Evolutionary conservation across 2,888 invertebrate genomes (phyloP).

Genomic region (Zonitis immaculata): DNA sequence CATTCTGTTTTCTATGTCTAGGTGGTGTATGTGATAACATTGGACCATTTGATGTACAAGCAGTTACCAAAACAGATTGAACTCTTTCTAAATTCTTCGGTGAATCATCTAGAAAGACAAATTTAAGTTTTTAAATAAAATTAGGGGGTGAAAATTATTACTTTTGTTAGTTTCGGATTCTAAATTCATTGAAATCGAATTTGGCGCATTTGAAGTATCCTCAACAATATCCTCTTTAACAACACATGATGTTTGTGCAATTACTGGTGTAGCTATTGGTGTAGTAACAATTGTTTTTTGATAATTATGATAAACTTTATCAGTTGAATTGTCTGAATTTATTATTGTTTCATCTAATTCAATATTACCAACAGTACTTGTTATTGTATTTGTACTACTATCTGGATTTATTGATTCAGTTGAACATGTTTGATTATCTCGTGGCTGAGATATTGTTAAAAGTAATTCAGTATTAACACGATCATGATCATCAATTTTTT

Average conservation of each 20-base stretch:
- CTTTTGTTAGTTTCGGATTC: constrained; percentile 37
- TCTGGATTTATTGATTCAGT: constrained; percentile 32
- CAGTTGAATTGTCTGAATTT: constrained; percentile 32
- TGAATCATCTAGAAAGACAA: constrained; percentile 25
- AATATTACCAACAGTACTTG: constrained; percentile 33
- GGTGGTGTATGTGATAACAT: constrained; percentile 46
- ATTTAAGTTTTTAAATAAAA: constrained; percentile 1
- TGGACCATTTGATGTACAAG: constrained; percentile 46
- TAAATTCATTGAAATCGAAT: constrained; percentile 37
- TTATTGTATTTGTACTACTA: constrained; percentile 37
- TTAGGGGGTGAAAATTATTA: constrained; percentile 16
- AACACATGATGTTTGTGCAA: constrained; percentile 38
- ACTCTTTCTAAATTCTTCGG: constrained; percentile 40
- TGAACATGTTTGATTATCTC: constrained; percentile 27
- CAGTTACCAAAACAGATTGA: constrained; percentile 46
- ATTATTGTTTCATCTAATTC: constrained; percentile 38
- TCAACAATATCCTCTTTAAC: constrained; percentile 26
- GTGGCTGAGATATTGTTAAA: constrained; percentile 43
- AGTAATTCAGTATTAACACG: constrained; percentile 41
- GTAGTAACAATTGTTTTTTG: constrained; percentile 33
- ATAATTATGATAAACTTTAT: constrained; percentile 33
- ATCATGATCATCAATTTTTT: constrained; percentile 44
- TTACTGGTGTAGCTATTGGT: constrained; percentile 46
- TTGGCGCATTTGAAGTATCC: constrained; percentile 23
- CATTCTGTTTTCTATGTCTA: constrained; percentile 41